These are phyloP conservation scores for zebrafish (Danio rerio) DNA, from an alignment of 2,113 vertebrate species.

Conservation along the genomic window DNA sequence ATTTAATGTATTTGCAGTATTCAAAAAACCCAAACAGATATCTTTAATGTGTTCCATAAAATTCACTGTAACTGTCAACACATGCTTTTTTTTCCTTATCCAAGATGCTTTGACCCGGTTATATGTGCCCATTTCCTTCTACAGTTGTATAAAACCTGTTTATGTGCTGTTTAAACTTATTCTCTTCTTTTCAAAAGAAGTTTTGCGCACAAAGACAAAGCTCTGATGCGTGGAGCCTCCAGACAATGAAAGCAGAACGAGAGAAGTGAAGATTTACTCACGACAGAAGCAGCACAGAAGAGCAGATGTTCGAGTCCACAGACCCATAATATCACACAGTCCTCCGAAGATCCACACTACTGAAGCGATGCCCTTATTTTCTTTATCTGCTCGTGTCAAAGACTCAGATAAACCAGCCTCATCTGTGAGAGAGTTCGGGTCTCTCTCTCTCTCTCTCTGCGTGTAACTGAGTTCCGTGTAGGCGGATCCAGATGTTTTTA, in stretches of 20 bases:
- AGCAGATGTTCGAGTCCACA: conserved; percentile 61
- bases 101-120: neutral
- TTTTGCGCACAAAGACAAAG: neutral
- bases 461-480: conserved; percentile 64
- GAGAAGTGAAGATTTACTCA: conserved; percentile 74
- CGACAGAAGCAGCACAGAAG: conserved; percentile 73
- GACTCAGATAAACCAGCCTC: conserved; percentile 32
- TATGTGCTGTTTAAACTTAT: neutral
- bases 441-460: conserved; percentile 39
- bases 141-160: neutral
- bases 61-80: neutral
- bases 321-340: conserved; percentile 72
- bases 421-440: conserved; percentile 41
- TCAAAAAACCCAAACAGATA: neutral
- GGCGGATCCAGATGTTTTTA: conserved; percentile 83
- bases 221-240: conserved; percentile 26
- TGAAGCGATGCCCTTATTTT: conserved; percentile 25
- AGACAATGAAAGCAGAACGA: conserved; percentile 51
- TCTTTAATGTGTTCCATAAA: neutral
- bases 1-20: neutral
- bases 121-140: neutral
- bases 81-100: neutral
- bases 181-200: neutral
- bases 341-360: conserved; percentile 50
- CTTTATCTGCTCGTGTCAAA: conserved; percentile 29